These are phyloP conservation scores for Sparidentex hasta DNA, from an alignment of 2,797 vertebrate species.

Conservation along the genomic window DNA sequence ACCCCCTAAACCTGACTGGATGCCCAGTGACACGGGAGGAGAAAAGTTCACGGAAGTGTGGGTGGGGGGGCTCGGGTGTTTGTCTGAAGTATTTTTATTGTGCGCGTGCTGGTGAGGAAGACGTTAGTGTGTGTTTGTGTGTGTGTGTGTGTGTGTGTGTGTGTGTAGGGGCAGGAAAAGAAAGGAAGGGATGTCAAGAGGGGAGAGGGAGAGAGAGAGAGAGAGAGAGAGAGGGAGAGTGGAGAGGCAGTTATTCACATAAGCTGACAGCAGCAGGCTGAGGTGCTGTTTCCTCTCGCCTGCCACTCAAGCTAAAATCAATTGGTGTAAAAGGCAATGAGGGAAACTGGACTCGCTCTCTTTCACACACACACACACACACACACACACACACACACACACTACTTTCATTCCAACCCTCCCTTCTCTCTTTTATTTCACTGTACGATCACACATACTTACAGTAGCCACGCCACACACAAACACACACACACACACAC, in stretches of 20 bases:
- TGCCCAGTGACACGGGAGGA: conserved; percentile 3
- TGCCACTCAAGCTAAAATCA: conserved; percentile 84
- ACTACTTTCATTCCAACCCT: conserved; percentile 4
- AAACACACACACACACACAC: too few species aligned
- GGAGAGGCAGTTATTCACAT: conserved; percentile 78
- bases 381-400: conserved; percentile 24
- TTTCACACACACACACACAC: conserved; percentile 9
- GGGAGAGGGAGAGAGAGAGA: conserved; percentile 15
- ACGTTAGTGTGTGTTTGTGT: conserved; percentile 12
- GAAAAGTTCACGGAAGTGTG: conserved; percentile 24
- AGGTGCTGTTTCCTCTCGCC: conserved; percentile 77
- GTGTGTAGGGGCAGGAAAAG: conserved; percentile 21
- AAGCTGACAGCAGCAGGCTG: conserved; percentile 82
- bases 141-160: conserved; percentile 4
- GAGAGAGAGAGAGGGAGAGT: conserved; percentile 3
- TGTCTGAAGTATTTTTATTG: conserved; percentile 30
- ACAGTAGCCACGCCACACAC: conserved; percentile 31
- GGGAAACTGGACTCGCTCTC: conserved; percentile 62
- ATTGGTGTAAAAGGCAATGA: conserved; percentile 79
- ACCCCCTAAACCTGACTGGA: not conserved
- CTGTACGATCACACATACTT: conserved; percentile 39
- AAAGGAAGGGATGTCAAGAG: conserved; percentile 48
- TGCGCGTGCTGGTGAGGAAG: conserved; percentile 29
- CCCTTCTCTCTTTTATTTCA: conserved; percentile 13
- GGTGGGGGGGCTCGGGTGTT: not conserved